Percentiles rank a stretch among this genome's conserved stretches.
Evolutionary conservation across 2,888 invertebrate species (phyloP).

Genomic region (Mycalesis mineus): DNA sequence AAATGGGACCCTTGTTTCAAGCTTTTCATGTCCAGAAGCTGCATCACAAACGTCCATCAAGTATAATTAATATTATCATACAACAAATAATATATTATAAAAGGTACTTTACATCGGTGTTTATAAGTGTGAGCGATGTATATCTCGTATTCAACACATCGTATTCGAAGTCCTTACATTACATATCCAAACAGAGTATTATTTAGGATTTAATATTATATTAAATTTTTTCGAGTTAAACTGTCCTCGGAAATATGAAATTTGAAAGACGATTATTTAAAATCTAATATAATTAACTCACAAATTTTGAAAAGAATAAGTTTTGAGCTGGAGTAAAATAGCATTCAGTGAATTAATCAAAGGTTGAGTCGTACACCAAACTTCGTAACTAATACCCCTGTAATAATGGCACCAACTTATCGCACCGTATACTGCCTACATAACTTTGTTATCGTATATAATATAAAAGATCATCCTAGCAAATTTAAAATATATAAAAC

Average conservation of each 20-base stretch:
- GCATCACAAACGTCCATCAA: conserved; percentile 19
- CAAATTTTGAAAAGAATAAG: conserved; percentile 15
- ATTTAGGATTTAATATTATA: neutral
- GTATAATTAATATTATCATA: conserved; percentile 30
- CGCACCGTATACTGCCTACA: conserved; percentile 78
- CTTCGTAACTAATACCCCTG: conserved; percentile 73
- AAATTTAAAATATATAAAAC: conserved; percentile 74
- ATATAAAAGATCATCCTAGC: conserved; percentile 71
- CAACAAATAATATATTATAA: conserved; percentile 30
- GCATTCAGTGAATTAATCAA: conserved; percentile 37
- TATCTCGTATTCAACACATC: neutral
- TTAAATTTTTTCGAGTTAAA: neutral
- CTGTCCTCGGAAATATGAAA: neutral
- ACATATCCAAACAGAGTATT: neutral
- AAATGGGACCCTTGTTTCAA: conserved; percentile 12
- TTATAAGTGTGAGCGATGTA: neutral
- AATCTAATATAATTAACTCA: conserved; percentile 7
- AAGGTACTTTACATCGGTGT: conserved; percentile 18
- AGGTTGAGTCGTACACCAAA: conserved; percentile 55
- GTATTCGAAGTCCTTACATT: neutral
- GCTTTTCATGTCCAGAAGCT: conserved; percentile 18
- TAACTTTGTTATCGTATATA: conserved; percentile 74
- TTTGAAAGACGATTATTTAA: neutral
- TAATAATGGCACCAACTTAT: conserved; percentile 79
- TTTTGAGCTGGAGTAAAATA: conserved; percentile 22